A percentile compares a stretch with the other conserved stretches of the same genome.
phyloP scores from a whole-genome alignment of 1,140 invertebrate genomes.

The Schlechtendalia chinensis region DNA sequence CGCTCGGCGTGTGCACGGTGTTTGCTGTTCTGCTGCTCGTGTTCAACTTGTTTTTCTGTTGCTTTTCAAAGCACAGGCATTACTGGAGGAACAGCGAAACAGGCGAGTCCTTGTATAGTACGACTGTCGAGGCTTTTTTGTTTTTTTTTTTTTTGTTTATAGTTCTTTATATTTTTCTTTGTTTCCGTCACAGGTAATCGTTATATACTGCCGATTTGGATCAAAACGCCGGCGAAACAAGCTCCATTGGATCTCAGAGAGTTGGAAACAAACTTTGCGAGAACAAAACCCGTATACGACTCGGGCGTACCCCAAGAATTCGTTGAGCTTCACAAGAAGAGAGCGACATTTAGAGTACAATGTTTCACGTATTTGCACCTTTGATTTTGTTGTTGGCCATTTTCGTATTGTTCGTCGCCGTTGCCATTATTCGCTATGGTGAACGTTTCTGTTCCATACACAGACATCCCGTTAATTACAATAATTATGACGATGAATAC shows the following conservation, averaged over 20 bases:
- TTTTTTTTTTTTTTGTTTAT: background rate
- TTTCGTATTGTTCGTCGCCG: constrained; percentile 71
- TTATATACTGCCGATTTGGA: constrained; percentile 79
- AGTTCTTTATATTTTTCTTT: no score
- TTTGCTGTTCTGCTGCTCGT: constrained; percentile 68
- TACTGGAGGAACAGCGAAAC: constrained; percentile 83
- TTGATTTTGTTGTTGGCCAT: constrained; percentile 68
- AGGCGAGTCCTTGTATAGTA: constrained; percentile 59
- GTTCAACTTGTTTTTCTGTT: constrained; percentile 73
- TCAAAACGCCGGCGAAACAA: constrained; percentile 75
- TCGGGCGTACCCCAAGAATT: constrained; percentile 57
- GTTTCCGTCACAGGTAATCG: constrained; percentile 72
- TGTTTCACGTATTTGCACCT: constrained; percentile 74
- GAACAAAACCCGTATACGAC: constrained; percentile 54
- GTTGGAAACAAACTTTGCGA: constrained; percentile 59
- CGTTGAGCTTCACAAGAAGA: constrained; percentile 74
- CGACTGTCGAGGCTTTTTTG: no score
- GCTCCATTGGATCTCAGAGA: constrained; percentile 78
- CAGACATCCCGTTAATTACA: background rate
- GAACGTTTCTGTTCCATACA: constrained; percentile 59
- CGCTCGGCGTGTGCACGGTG: constrained; percentile 72
- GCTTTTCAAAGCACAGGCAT: constrained; percentile 72
- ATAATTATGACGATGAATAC: constrained; percentile 2
- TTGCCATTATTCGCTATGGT: constrained; percentile 71
- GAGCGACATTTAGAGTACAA: constrained; percentile 71